A percentile compares a stretch with the other conserved stretches of the same genome.
phyloP scores from a whole-genome alignment of 1,140 invertebrate species.

The Drosophila albomicans region DNA sequence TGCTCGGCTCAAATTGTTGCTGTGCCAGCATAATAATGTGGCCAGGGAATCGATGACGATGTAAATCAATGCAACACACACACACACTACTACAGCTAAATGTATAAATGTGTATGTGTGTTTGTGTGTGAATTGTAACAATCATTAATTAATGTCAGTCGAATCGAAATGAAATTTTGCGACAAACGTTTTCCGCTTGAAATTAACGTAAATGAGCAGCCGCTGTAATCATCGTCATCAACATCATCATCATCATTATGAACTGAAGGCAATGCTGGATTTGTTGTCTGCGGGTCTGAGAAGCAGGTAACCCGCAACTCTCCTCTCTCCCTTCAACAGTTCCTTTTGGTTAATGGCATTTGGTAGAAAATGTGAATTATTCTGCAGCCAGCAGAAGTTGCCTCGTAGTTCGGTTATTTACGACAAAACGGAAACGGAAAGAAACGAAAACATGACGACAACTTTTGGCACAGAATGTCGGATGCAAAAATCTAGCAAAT shows the following conservation, averaged over 20 bases:
- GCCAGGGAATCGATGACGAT: constrained; percentile 67
- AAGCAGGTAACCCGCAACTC: constrained; percentile 40
- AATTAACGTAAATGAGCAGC: constrained; percentile 78
- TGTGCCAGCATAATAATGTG: constrained; percentile 79
- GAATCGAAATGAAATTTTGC: constrained; percentile 82
- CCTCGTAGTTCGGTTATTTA: constrained; percentile 13
- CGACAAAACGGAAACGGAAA: constrained; percentile 49
- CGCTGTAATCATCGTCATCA: constrained; percentile 18
- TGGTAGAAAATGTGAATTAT: constrained; percentile 57
- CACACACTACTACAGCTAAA: constrained; percentile 23
- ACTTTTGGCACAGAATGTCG: constrained; percentile 60
- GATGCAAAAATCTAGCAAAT: constrained; percentile 67
- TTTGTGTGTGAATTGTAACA: constrained; percentile 68
- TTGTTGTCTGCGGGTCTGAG: constrained; percentile 50
- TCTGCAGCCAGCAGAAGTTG: constrained; percentile 53
- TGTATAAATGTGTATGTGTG: constrained; percentile 37
- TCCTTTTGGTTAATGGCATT: constrained; percentile 46
- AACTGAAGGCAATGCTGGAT: constrained; percentile 9
- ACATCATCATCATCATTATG: constrained; percentile 10
- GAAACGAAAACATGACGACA: constrained; percentile 64
- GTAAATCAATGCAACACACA: constrained; percentile 73
- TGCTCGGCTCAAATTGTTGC: constrained; percentile 63
- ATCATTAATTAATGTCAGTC: constrained; percentile 83
- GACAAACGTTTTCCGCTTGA: constrained; percentile 80
- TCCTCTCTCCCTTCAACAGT: background rate